Percentiles rank a stretch among this genome's conserved stretches.
These are phyloP conservation scores for Siphonodentalium dalli DNA, from an alignment of 2,888 invertebrate species.

Conservation along the genomic window DNA sequence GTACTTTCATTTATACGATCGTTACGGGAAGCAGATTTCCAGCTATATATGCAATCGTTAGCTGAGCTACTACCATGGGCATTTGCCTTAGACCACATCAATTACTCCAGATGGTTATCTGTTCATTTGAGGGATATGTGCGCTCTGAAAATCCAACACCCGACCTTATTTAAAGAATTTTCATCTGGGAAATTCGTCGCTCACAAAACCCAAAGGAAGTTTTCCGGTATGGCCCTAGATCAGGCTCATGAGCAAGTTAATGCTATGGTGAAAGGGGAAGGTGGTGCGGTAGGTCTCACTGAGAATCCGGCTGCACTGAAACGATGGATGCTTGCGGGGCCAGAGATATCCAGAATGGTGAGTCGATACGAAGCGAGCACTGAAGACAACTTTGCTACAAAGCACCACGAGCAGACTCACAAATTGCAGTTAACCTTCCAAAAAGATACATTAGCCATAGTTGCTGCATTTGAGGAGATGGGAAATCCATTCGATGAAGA, in stretches of 20 bases:
- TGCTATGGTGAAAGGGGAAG: slow-evolving; percentile 21
- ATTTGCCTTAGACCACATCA: slow-evolving; percentile 19
- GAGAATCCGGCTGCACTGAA: slow-evolving; percentile 21
- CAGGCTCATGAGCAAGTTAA: slow-evolving; percentile 33
- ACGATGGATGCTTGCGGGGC: neutral
- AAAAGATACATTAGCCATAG: neutral
- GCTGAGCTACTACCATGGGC: slow-evolving; percentile 16
- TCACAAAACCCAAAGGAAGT: neutral
- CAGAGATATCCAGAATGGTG: slow-evolving; percentile 4
- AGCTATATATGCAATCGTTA: slow-evolving; percentile 10
- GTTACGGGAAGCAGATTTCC: slow-evolving; percentile 10
- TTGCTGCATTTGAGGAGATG: slow-evolving; percentile 1
- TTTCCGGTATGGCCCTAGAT: slow-evolving; percentile 13
- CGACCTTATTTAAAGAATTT: neutral
- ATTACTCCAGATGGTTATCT: slow-evolving; percentile 27
- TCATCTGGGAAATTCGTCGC: slow-evolving; percentile 1
- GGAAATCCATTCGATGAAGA: slow-evolving; percentile 12
- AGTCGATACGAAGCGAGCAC: neutral
- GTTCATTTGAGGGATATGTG: slow-evolving; percentile 14
- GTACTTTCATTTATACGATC: slow-evolving; percentile 14
- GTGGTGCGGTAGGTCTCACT: slow-evolving; percentile 28
- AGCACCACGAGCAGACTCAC: slow-evolving; percentile 2
- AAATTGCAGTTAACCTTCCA: neutral
- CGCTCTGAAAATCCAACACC: neutral
- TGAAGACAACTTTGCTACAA: neutral